Evolutionary conservation across 1,140 invertebrate genomes (phyloP).

Genomic region (Drosophila kohkoa): DNA sequence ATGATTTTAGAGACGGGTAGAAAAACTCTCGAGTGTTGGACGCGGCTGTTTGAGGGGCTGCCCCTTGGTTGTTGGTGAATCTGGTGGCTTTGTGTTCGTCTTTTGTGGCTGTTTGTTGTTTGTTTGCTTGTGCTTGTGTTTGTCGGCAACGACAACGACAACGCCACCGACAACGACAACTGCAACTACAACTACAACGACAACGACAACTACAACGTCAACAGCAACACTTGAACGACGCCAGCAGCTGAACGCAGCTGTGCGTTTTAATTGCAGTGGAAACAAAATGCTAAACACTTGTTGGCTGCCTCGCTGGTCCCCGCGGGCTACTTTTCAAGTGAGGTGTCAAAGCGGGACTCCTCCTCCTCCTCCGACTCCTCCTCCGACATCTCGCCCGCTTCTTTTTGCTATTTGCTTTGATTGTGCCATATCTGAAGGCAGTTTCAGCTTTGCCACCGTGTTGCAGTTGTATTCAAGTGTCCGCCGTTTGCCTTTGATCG

Average conservation of each 20-base stretch:
- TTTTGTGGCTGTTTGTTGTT: conserved; percentile 73
- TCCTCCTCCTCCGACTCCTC: background rate
- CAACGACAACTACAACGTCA: conserved; percentile 17
- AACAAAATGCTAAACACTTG: conserved; percentile 82
- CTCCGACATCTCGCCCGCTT: background rate
- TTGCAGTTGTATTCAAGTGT: conserved; percentile 32
- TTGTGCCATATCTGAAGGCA: conserved; percentile 39
- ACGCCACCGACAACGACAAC: conserved; percentile 22
- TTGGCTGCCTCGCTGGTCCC: conserved; percentile 55
- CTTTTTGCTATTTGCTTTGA: conserved; percentile 1
- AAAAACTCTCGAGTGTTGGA: conserved; percentile 51
- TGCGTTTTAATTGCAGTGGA: conserved; percentile 76
- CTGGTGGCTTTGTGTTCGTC: conserved; percentile 57
- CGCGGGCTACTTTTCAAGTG: conserved; percentile 27
- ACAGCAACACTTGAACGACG: conserved; percentile 52
- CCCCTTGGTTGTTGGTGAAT: conserved; percentile 25
- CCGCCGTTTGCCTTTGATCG: conserved; percentile 37
- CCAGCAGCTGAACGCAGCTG: conserved; percentile 47
- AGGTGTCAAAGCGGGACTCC: conserved; percentile 35
- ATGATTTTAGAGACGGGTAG: background rate
- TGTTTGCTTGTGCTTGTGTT: conserved; percentile 39
- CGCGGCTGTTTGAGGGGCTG: conserved; percentile 40
- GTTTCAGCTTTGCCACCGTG: conserved; percentile 28
- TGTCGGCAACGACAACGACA: conserved; percentile 10
- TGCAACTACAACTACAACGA: background rate